Base-by-base conservation (phyloP, 1,140 invertebrate species). In the Scaptodrosophila lebanonensis region DNA sequence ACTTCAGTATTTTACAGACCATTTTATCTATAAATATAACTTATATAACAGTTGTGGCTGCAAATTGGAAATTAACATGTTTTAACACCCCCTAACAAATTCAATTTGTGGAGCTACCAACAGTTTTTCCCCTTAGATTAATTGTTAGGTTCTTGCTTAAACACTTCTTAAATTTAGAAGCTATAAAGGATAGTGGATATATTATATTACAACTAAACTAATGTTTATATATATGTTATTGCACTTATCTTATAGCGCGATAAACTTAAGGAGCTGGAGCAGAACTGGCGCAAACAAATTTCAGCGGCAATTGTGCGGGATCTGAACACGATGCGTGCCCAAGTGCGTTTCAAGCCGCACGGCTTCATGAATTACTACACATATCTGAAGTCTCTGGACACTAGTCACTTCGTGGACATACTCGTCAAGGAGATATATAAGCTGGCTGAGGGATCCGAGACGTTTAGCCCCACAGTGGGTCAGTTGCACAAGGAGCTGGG, bases 361-460 rank as follows among this genome's bases (percentile, higher is more conserved):
- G 53, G 50, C 13, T 62, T 62, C 13, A 86, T 83, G 67, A 91
- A 49, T 66, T 96, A 25, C 91, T 94, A 87, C 92, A 86, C 95
- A 0, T 98, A 93, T 85, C 87, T 98, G 7, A 90, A 89, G 50
- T 88, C 92, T 9, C 84, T 96, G 13, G 86, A 91, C 17, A 88
- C 89, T 42, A 87, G 92, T 11, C 88, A 91, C 50, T 94, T 93
- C 77, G 88, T 93, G 1, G 89, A 93, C 51, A 86, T 90, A 32
- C 89, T 92, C 32, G 87, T 92, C 53, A 87, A 90, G 79, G 93
- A 95, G 87, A 88, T 94, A 3, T 88, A 88, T 47, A 90, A 90
- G 53, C 66, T 96, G 9, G 91, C 92, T 0, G 89, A 92, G 66
- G 92, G 92, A 1, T 95, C 94, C 0, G 93, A 95, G 73, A 91